Evolutionary conservation across 2,888 invertebrate genomes (phyloP), one percentile per base, ranked within the genome.

Genomic region (Caradrina kadenii): DNA sequence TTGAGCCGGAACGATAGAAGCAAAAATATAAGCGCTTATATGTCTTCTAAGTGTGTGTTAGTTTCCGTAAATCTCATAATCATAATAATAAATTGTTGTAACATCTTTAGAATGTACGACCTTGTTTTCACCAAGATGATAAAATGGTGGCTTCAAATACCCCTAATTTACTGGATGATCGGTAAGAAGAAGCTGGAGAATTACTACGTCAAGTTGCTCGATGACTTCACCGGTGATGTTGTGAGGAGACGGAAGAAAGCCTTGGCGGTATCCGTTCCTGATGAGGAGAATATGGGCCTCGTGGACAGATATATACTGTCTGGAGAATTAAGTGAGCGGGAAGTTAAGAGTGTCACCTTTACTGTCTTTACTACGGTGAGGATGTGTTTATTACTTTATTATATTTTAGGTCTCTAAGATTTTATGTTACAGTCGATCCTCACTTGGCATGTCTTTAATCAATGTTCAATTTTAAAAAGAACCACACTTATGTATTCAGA

Each of bases 101-200:
- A 11, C 13, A 3, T 39, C 6, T 21, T 10, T 88, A 94, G 94
- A 1, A 65, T 93, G 6, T 94, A 94, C 75, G 81, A 82, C 2
- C 61, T 90, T 0, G 82, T 93, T 2, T 94, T 92, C 76, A 76
- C 81, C 17, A 92, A 89, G 69, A 94, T 94, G 89, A 92, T 92
- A 0, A 85, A 82, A 63, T 94, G 93, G 93, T 94, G 93, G 93
- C 85, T 93, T 0, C 93, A 93, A 49, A 87, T 94, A 55, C 94
- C 94, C 0, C 0, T 92, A 0, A 73, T 94, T 2, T 91, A 84
- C 75, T 91, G 91, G 89, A 13, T 92, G 7, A 65, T 85, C 0
- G 93, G 93, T 0, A 81, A 69, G 7, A 84, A 85, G 61, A 85
- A 77, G 22, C 77, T 58, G n/a, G 87, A 92, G 13, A 65, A 84